Percentiles rank a stretch among this genome's conserved stretches.
Evolutionary conservation across 2,113 vertebrate species (phyloP).

Genomic region (Lepisosteus oculatus): DNA sequence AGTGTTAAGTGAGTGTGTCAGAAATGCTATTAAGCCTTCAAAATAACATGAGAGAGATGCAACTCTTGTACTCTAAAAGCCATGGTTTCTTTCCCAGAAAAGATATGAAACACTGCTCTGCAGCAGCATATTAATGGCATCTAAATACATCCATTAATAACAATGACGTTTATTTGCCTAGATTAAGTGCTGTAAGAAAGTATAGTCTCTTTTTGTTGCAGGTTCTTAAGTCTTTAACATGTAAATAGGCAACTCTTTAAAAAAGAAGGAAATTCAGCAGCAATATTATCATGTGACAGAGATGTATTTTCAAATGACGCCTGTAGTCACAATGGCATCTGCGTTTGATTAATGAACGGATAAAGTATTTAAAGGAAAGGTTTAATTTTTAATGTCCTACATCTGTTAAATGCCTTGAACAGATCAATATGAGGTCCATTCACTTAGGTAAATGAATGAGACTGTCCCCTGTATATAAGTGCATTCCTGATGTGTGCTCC

Average conservation of each 20-base stretch:
- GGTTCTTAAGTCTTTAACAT: slow-evolving; percentile 9
- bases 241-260: slow-evolving; percentile 10
- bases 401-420: slow-evolving; percentile 33
- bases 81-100: slow-evolving; percentile 13
- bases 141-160: slow-evolving; percentile 16
- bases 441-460: slow-evolving; percentile 9
- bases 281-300: slow-evolving; percentile 17
- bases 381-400: slow-evolving; percentile 37
- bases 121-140: slow-evolving; percentile 30
- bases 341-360: slow-evolving; percentile 43
- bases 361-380: slow-evolving; percentile 36
- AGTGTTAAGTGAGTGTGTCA: slow-evolving; percentile 21
- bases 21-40: slow-evolving; percentile 20
- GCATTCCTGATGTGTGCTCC: neutral
- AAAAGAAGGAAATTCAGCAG: neutral
- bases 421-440: slow-evolving; percentile 29
- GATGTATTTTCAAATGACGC: slow-evolving; percentile 28
- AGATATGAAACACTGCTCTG: slow-evolving; percentile 16
- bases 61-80: slow-evolving; percentile 13
- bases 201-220: slow-evolving; percentile 2
- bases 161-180: slow-evolving; percentile 21
- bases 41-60: slow-evolving; percentile 17
- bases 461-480: slow-evolving; percentile 9
- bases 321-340: slow-evolving; percentile 32
- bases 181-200: slow-evolving; percentile 3